phyloP scores from a whole-genome alignment of 2,797 vertebrate species.

The Phataginus tricuspis region DNA sequence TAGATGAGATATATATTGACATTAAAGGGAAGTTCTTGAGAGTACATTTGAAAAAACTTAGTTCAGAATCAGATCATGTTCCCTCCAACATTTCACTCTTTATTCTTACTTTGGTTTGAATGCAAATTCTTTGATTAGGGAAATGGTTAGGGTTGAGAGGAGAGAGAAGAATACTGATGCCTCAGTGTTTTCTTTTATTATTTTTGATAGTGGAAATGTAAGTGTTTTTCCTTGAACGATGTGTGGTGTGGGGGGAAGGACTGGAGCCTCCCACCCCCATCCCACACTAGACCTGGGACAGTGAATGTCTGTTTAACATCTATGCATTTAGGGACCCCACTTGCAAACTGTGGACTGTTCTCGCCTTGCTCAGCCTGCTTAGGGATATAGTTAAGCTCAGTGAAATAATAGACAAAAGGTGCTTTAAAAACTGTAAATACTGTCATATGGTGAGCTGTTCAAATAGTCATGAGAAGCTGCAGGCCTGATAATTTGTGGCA shows the following conservation, averaged over 20 bases:
- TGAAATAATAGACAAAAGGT: not conserved
- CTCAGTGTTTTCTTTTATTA: not conserved
- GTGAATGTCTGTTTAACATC: not conserved
- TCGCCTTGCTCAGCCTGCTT: not conserved
- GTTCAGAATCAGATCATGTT: not conserved
- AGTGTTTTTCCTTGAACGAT: not conserved
- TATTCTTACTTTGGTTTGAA: not conserved
- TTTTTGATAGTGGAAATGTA: not conserved
- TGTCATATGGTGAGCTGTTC: not conserved
- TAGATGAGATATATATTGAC: not conserved
- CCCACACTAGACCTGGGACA: not conserved
- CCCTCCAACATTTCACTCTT: not conserved
- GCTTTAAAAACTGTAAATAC: not conserved
- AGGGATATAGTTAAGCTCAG: not conserved
- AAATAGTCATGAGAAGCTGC: not conserved
- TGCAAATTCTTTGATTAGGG: not conserved
- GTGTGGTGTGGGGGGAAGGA: not conserved
- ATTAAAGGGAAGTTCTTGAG: not conserved
- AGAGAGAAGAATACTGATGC: not conserved
- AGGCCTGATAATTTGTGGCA: not conserved
- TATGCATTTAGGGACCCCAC: fast-evolving
- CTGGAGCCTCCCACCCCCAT: fast-evolving
- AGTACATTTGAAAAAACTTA: not conserved
- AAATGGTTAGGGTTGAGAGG: not conserved
- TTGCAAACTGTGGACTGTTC: not conserved